Percentiles rank a stretch among this genome's conserved stretches.
These are phyloP conservation scores for Dicrostonyx torquatus DNA, from an alignment of 2,797 vertebrate genomes.

Conservation along the genomic window DNA sequence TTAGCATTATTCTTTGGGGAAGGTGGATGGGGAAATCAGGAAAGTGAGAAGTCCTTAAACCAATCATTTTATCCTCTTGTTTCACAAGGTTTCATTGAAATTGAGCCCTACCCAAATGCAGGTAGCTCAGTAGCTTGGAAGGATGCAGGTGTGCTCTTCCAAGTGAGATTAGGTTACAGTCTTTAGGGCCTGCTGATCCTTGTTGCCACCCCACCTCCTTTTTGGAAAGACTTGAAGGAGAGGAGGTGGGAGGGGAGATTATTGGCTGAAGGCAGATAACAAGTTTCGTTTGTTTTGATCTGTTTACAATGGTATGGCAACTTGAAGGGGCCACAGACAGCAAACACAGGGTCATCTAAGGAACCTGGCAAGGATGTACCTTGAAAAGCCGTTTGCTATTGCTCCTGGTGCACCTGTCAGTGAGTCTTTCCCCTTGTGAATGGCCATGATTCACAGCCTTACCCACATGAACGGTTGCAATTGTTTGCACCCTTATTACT, in stretches of 20 bases:
- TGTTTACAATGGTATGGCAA: neutral
- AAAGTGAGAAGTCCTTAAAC: slow-evolving; percentile 69
- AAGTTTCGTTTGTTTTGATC: slow-evolving; percentile 33
- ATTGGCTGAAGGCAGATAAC: neutral
- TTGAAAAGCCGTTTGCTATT: slow-evolving; percentile 52
- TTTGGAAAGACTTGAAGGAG: slow-evolving; percentile 42
- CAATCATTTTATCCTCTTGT: slow-evolving; percentile 68
- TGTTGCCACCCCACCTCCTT: slow-evolving; percentile 24
- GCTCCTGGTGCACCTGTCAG: slow-evolving; percentile 40
- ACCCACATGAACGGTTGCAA: slow-evolving; percentile 18
- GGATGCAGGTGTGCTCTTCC: slow-evolving; percentile 62
- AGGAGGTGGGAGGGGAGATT: neutral
- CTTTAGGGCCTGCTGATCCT: neutral
- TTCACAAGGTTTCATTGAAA: slow-evolving; percentile 75
- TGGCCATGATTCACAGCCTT: slow-evolving; percentile 51
- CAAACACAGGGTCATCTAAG: slow-evolving; percentile 42
- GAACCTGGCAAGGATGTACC: slow-evolving; percentile 53
- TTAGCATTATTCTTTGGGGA: slow-evolving; percentile 63
- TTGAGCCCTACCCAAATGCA: neutral
- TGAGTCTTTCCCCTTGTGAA: neutral
- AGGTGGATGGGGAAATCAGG: neutral
- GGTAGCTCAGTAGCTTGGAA: slow-evolving; percentile 54
- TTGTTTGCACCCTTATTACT: slow-evolving; percentile 66
- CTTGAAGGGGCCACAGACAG: neutral
- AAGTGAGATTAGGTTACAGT: slow-evolving; percentile 47